Conservation (phyloP, 1,140 invertebrate genomes). For the Orchesella cincta region DNA sequence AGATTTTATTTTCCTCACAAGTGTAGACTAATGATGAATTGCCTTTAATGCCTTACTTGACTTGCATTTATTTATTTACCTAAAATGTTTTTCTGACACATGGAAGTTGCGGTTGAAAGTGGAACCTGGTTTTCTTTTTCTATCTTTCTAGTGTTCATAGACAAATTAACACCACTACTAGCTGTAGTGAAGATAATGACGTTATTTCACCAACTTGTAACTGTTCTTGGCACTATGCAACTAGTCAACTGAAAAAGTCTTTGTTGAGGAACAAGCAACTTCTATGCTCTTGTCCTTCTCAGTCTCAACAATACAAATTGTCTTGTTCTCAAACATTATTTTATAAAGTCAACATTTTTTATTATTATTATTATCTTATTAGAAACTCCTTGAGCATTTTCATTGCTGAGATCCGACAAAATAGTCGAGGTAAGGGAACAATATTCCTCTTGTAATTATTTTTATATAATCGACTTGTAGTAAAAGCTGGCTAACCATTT, state of each 20-base stretch:
- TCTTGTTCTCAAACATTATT: constrained; percentile 12
- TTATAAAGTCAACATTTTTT: constrained; percentile 3
- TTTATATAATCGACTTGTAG: too few relatives aligned
- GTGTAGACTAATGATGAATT: too few relatives aligned
- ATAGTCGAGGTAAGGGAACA: constrained; percentile 44
- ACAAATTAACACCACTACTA: background rate
- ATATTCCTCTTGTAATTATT: too few relatives aligned
- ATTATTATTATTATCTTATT: constrained; percentile 32
- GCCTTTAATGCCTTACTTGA: background rate
- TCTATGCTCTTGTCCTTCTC: background rate
- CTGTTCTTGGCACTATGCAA: background rate
- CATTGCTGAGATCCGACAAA: constrained; percentile 27
- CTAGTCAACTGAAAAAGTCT: constrained; percentile 9
- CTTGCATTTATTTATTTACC: background rate
- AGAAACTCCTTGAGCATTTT: constrained; percentile 42
- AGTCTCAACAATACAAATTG: constrained; percentile 5
- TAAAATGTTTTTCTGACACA: background rate
- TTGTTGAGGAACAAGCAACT: background rate
- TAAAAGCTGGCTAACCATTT: background rate
- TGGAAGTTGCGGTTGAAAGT: background rate
- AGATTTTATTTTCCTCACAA: too few relatives aligned
- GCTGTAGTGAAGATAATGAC: background rate
- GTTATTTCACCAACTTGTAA: background rate
- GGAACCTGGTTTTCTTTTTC: background rate
- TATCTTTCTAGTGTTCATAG: constrained; percentile 22